These are phyloP conservation scores for Casuarius casuarius DNA, from an alignment of 2,113 vertebrate species.

Conservation along the genomic window DNA sequence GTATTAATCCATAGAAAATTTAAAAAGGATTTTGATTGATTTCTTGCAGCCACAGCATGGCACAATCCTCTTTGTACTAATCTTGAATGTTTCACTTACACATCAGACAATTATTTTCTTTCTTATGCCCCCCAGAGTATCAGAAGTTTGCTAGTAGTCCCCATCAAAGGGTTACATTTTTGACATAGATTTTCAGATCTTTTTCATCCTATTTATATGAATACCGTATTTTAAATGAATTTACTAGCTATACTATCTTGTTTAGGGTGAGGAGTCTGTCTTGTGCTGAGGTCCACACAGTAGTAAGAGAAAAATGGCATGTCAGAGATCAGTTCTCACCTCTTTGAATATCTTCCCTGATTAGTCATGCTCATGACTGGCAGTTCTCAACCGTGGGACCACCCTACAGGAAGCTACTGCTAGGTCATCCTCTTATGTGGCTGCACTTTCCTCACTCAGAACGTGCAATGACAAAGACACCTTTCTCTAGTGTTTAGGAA, in stretches of 20 bases:
- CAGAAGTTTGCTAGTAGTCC: not conserved
- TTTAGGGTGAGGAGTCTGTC: not conserved
- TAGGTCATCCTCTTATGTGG: rapidly evolving
- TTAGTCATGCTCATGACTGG: not conserved
- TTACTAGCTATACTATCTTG: not conserved
- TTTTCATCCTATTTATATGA: not conserved
- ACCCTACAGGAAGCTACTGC: not conserved
- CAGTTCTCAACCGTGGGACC: rapidly evolving
- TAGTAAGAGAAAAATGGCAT: not conserved
- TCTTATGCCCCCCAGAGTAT: not conserved
- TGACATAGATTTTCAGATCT: not conserved
- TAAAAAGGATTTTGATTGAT: not conserved
- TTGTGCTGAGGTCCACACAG: not conserved
- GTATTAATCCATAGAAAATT: not conserved
- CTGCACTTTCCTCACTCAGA: not conserved
- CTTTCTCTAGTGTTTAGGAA: not conserved
- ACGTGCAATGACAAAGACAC: not conserved
- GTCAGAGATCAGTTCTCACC: not conserved
- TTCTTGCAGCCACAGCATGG: not conserved
- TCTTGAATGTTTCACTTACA: not conserved
- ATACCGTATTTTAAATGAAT: not conserved
- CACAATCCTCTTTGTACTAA: not conserved
- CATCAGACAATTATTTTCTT: not conserved
- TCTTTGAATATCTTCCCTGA: not conserved
- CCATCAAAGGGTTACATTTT: not conserved